Base-by-base conservation (phyloP, 2,113 vertebrate species). In the Spea bombifrons region DNA sequence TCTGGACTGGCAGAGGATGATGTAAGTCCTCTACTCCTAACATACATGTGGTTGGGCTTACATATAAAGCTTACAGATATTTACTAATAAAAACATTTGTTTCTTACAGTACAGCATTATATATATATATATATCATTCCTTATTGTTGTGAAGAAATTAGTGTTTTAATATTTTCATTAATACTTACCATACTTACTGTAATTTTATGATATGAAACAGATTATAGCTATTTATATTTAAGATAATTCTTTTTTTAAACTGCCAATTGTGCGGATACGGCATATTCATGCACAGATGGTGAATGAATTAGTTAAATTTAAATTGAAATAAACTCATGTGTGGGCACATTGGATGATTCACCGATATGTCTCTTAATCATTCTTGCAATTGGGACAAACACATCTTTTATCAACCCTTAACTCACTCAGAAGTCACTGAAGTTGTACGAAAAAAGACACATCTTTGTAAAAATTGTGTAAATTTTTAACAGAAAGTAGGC, bases 261-360 rank as follows among this genome's bases (percentile, higher is more conserved):
- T 16, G 65, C 66, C 12, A 13, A 59, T 59, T 12, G 55, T 59
- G 10, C 15, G 12, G 10, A 59, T 13, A 59, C 3, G 12, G 10
- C 55, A 59, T 78, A 50, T 71, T 71, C 64, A 57, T 66, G 68
- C 69, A 78, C 76, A 78, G 76, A 78, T 78, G 76, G 76, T 46
- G 68, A 47, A 65, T 59, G 57, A 72, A 78, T 78, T 71, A 78
- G 76, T 78, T 78, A 64, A 64, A 71, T 78, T 65, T 71, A 64
- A 72, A 71, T 78, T 70, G 45, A 69, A 78, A 71, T 71, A 45
- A 71, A 16, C 6, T 48, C 57, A 63, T 78, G 76, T 78, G 76
- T 78, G 76, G 76, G 76, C 76, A 78, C 76, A 68, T 72, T 64
- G 50, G 49, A 71, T 78, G 76, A 78, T 66, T 78, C 76, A 78